Percentiles rank a stretch among this genome's conserved stretches.
Evolutionary conservation across 1,140 invertebrate species (phyloP).

Genomic region (Drosophila neocordata): DNA sequence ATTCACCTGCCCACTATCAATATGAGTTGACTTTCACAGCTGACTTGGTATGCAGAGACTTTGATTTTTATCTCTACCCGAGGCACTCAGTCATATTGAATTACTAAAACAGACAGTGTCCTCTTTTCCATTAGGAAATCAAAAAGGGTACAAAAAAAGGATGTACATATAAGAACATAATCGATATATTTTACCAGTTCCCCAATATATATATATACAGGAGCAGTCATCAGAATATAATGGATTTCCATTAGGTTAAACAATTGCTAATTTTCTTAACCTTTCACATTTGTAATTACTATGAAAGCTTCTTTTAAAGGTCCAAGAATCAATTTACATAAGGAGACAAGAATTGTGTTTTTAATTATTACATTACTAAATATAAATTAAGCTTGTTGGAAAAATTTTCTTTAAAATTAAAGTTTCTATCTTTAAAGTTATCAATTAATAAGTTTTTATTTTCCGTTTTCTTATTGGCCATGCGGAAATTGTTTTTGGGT

Average conservation of each 20-base stretch:
- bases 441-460: slow-evolving; percentile 1
- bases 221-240: neutral
- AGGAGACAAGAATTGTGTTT: no score
- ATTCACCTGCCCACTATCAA: slow-evolving; percentile 35
- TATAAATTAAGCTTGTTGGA: no score
- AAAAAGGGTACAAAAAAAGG: no score
- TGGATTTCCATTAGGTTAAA: neutral
- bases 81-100: slow-evolving; percentile 2
- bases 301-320: no score
- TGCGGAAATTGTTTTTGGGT: slow-evolving; percentile 65
- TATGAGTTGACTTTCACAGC: slow-evolving; percentile 26
- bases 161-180: no score
- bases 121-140: no score
- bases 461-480: slow-evolving; percentile 20
- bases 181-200: no score
- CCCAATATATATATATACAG: no score
- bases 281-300: no score
- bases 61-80: slow-evolving; percentile 16
- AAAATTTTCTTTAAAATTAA: neutral
- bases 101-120: neutral
- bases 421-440: neutral
- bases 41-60: slow-evolving; percentile 10
- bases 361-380: no score
- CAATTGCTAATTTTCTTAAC: neutral
- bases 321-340: no score